These are phyloP conservation scores for Amblyteles armatorius DNA, from an alignment of 2,888 invertebrate species.

Conservation along the genomic window DNA sequence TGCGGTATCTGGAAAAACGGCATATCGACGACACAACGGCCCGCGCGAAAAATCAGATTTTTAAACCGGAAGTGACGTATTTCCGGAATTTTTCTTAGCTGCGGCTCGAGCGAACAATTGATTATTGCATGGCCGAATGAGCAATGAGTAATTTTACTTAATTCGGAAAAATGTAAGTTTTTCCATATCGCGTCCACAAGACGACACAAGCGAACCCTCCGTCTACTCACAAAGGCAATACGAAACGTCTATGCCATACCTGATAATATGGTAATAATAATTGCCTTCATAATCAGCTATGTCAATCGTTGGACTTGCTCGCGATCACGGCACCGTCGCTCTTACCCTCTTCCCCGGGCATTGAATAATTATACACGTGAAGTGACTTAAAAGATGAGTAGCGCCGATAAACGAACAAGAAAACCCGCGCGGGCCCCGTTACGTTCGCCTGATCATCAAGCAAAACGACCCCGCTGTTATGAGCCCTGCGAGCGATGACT, in stretches of 20 bases:
- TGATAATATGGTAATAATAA: slow-evolving; percentile 81
- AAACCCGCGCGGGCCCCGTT: slow-evolving; percentile 73
- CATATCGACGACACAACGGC: too few relatives aligned
- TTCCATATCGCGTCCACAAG: background rate
- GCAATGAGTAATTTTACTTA: background rate
- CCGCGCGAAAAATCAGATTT: too few relatives aligned
- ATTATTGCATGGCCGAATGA: background rate
- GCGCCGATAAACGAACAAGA: slow-evolving; percentile 75
- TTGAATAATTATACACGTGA: slow-evolving; percentile 81
- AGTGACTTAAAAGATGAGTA: slow-evolving; percentile 77
- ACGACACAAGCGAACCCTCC: slow-evolving; percentile 25
- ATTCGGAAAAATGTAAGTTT: background rate
- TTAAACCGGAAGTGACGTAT: too few relatives aligned
- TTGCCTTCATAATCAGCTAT: slow-evolving; percentile 80
- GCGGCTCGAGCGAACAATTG: background rate
- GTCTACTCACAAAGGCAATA: slow-evolving; percentile 21
- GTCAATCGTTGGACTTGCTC: slow-evolving; percentile 78
- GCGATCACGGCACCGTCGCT: slow-evolving; percentile 70
- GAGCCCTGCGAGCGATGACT: slow-evolving; percentile 48
- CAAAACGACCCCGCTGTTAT: slow-evolving; percentile 47
- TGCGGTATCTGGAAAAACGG: too few relatives aligned
- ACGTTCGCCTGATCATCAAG: slow-evolving; percentile 69
- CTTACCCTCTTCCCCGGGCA: slow-evolving; percentile 61
- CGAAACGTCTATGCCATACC: slow-evolving; percentile 71
- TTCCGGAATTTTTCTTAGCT: too few relatives aligned